Conservation (phyloP, 2,113 vertebrate genomes). For the Conger conger region DNA sequence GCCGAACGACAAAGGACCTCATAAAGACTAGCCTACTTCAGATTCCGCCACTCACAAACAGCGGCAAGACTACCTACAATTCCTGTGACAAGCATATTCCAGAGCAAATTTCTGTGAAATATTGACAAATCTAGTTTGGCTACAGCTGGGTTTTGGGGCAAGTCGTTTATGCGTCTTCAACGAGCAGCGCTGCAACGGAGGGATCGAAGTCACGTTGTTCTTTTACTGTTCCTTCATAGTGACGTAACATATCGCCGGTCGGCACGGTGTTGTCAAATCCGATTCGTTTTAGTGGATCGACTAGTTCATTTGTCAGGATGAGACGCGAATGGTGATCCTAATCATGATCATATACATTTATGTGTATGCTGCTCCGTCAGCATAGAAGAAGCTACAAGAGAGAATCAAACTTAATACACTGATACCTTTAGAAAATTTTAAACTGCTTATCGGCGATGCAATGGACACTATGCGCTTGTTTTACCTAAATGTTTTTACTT, state of each 20-base stretch:
- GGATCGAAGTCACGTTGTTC: neutral
- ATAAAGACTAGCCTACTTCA: neutral
- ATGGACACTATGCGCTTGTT: no score
- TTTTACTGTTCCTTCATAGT: neutral
- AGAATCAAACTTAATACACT: no score
- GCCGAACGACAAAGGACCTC: neutral
- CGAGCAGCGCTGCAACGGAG: neutral
- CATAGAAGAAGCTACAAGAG: no score
- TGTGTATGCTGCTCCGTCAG: no score
- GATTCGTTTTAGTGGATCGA: neutral
- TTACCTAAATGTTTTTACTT: no score
- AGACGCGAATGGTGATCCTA: neutral
- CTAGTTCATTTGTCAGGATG: neutral
- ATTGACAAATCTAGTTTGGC: neutral
- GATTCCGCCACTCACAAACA: neutral
- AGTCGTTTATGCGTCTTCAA: neutral
- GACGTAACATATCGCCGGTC: neutral
- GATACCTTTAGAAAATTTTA: no score
- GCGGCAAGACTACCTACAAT: no score
- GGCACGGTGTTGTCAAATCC: neutral
- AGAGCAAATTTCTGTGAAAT: neutral
- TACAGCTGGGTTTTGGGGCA: neutral
- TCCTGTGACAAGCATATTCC: neutral
- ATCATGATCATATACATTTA: no score
- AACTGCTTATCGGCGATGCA: no score